Percentiles rank a stretch among this genome's conserved stretches.
Conservation (phyloP, 2,888 invertebrate species). For the Troides oblongomaculatus region DNA sequence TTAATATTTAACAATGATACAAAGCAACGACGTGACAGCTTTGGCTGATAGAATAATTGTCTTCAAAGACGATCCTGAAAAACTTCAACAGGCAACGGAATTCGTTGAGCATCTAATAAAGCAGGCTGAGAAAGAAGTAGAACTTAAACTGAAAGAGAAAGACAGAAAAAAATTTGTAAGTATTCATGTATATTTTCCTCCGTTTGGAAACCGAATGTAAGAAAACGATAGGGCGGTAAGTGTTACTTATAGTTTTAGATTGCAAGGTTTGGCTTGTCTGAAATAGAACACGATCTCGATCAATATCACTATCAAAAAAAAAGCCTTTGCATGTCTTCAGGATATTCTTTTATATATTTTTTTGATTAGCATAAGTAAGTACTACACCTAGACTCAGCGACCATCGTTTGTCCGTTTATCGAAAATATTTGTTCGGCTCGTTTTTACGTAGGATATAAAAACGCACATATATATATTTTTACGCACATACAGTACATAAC, state of each 20-base stretch:
- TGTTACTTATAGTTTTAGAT: constrained; percentile 64
- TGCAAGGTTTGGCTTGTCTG: constrained; percentile 65
- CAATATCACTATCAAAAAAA: constrained; percentile 18
- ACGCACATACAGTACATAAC: not conserved
- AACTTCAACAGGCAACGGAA: constrained; percentile 78
- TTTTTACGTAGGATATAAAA: not conserved
- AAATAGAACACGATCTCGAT: constrained; percentile 46
- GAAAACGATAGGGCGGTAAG: constrained; percentile 77
- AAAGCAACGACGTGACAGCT: constrained; percentile 59
- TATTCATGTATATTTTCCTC: constrained; percentile 74
- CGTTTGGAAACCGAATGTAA: constrained; percentile 60
- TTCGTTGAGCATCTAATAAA: constrained; percentile 82
- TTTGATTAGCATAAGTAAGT: not conserved
- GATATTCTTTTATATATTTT: not conserved
- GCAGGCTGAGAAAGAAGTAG: constrained; percentile 81
- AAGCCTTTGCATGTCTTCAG: constrained; percentile 20
- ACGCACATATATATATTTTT: not conserved
- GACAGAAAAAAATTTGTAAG: constrained; percentile 80
- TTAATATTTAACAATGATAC: constrained; percentile 55
- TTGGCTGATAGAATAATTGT: constrained; percentile 76
- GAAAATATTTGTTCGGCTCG: not conserved
- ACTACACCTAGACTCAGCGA: not conserved
- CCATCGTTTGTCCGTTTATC: not conserved
- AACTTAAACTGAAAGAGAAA: constrained; percentile 78
- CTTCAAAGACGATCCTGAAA: constrained; percentile 81